Percentiles rank a stretch among this genome's conserved stretches.
Evolutionary conservation across 2,888 invertebrate genomes (phyloP).

Genomic region (Oligia fasciuncula): DNA sequence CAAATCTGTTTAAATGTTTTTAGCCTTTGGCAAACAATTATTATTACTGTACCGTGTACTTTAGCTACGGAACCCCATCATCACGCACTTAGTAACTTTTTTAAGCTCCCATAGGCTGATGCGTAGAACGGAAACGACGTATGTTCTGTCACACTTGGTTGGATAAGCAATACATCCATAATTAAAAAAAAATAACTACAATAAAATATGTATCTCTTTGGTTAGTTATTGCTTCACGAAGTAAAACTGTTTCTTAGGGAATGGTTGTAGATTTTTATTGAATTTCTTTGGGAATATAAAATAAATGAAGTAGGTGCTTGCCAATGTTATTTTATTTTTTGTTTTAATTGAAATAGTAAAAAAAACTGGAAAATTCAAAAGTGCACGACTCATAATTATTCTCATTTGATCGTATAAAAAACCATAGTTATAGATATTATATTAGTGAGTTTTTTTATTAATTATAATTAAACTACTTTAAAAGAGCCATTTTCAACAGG

Average conservation of each 20-base stretch:
- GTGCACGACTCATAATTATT: too few relatives aligned
- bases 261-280: conserved; percentile 5
- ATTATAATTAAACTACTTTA: too few relatives aligned
- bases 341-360: background rate
- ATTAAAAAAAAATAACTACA: conserved; percentile 35
- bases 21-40: background rate
- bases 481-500: too few relatives aligned
- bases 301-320: background rate
- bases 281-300: background rate
- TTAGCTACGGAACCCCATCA: conserved; percentile 29
- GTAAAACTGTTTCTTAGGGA: background rate
- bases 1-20: background rate
- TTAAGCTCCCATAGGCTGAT: conserved; percentile 3
- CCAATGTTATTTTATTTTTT: background rate
- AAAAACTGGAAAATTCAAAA: too few relatives aligned
- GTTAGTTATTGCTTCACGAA: conserved; percentile 13
- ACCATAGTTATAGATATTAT: too few relatives aligned
- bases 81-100: conserved; percentile 24
- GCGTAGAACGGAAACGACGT: conserved; percentile 47
- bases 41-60: background rate
- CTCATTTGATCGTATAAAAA: too few relatives aligned
- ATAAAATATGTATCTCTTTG: conserved; percentile 22
- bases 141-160: conserved; percentile 56
- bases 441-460: too few relatives aligned
- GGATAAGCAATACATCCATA: conserved; percentile 47